These are phyloP conservation scores for Campoletis raptor DNA, from an alignment of 2,888 invertebrate genomes.

Conservation along the genomic window DNA sequence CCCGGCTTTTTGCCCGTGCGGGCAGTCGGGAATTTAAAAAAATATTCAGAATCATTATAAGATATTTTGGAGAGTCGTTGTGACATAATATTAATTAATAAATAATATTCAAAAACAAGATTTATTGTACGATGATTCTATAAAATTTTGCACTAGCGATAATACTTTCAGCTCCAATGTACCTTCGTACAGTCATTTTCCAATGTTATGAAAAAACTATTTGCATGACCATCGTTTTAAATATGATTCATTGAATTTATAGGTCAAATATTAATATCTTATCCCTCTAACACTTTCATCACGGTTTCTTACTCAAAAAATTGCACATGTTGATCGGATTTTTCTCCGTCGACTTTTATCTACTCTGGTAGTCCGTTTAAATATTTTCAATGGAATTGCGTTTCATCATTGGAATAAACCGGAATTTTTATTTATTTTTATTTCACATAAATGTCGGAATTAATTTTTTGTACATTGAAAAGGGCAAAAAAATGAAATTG, in stretches of 20 bases:
- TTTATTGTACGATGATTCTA: background rate
- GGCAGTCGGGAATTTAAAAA: too few species aligned
- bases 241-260: slow-evolving; percentile 1
- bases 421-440: background rate
- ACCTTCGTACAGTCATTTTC: background rate
- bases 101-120: background rate
- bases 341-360: background rate
- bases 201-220: background rate
- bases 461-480: background rate
- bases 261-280: background rate
- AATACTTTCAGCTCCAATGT: background rate
- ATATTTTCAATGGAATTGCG: background rate
- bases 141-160: background rate
- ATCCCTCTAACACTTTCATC: background rate
- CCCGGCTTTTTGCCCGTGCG: too few species aligned
- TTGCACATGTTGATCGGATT: background rate
- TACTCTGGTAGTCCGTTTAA: background rate
- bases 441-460: background rate
- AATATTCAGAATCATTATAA: background rate
- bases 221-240: background rate
- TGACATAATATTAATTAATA: background rate
- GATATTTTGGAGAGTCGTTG: background rate
- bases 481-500: background rate
- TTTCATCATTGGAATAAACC: background rate
- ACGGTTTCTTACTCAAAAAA: background rate